These are phyloP conservation scores for Apeltes quadracus DNA, from an alignment of 2,113 vertebrate species.

Conservation along the genomic window DNA sequence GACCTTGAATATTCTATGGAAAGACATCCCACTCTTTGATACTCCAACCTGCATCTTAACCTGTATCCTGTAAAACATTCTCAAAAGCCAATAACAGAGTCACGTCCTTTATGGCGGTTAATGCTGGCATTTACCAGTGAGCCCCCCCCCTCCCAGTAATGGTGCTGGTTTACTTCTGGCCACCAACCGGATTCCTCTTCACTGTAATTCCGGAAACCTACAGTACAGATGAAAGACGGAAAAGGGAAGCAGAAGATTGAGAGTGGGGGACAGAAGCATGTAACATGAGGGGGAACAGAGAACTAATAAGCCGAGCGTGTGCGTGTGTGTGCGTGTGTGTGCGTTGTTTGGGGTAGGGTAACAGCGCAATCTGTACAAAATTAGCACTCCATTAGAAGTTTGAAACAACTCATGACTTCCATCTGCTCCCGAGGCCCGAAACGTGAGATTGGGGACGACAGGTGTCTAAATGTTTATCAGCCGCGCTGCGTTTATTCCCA, in stretches of 20 bases:
- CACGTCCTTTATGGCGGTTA: not conserved
- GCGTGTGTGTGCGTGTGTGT: constrained; percentile 11
- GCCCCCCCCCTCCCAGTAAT: not conserved
- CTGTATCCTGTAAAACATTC: too few species aligned
- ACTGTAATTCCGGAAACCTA: not conserved
- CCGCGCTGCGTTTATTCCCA: constrained; percentile 73
- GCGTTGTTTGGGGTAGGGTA: constrained; percentile 34
- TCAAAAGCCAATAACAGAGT: not conserved
- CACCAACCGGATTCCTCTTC: not conserved
- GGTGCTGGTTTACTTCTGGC: not conserved
- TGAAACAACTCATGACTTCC: constrained; percentile 70
- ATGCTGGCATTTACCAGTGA: not conserved
- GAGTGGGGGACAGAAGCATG: constrained; percentile 34
- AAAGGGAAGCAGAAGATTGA: constrained; percentile 16
- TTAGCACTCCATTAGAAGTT: constrained; percentile 72
- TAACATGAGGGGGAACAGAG: constrained; percentile 30
- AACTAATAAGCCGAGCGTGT: constrained; percentile 38
- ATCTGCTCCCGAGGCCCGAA: constrained; percentile 74
- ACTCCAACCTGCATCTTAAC: too few species aligned
- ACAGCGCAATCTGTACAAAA: constrained; percentile 73
- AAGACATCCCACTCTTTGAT: not conserved
- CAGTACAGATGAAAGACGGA: not conserved
- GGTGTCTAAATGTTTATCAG: constrained; percentile 84
- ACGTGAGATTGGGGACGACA: constrained; percentile 78
- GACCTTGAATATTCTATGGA: not conserved